Conservation (phyloP, 2,888 invertebrate species). For the Epirrhoe alternata region DNA sequence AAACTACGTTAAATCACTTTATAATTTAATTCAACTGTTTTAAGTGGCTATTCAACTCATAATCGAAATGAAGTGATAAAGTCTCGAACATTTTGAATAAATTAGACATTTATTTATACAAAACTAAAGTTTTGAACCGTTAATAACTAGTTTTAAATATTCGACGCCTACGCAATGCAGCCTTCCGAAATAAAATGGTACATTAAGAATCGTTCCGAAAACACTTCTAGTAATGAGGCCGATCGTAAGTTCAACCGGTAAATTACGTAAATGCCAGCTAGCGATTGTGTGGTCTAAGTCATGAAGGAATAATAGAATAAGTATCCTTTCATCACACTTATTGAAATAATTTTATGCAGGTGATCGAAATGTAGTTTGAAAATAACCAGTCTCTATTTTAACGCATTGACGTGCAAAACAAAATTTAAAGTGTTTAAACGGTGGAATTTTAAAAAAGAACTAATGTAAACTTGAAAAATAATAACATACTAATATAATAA, state of each 20-base stretch:
- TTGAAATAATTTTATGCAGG: too few species aligned
- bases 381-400: too few species aligned
- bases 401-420: too few species aligned
- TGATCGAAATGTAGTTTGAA: too few species aligned
- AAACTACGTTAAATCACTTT: conserved; percentile 1
- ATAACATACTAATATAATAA: too few species aligned
- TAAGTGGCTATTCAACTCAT: conserved; percentile 7
- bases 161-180: conserved; percentile 44
- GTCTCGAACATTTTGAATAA: conserved; percentile 1
- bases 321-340: too few species aligned
- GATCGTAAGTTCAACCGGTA: conserved; percentile 71
- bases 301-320: too few species aligned
- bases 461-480: too few species aligned
- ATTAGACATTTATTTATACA: conserved; percentile 3
- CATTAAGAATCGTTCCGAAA: conserved; percentile 69
- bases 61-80: conserved; percentile 14
- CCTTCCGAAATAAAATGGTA: conserved; percentile 57
- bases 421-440: too few species aligned
- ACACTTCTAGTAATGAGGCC: conserved; percentile 74
- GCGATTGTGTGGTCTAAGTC: conserved; percentile 48
- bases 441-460: too few species aligned
- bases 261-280: conserved; percentile 67
- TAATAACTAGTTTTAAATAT: conserved; percentile 19
- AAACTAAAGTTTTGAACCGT: conserved; percentile 3
- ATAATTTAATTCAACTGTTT: conserved; percentile 5